phyloP scores from a whole-genome alignment of 2,888 invertebrate genomes.

The Lottia gigantea region DNA sequence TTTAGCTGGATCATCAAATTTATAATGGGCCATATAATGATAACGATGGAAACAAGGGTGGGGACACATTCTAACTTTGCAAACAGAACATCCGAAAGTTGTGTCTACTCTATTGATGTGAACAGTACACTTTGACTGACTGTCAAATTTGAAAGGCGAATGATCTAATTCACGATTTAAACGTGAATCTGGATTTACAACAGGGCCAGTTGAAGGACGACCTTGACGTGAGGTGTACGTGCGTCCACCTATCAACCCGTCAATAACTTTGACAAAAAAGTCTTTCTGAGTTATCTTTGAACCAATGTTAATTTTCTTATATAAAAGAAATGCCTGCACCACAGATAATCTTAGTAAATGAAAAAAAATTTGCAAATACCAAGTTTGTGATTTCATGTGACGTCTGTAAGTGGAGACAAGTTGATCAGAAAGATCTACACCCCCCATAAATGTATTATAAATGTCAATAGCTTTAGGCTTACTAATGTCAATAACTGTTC shows the following conservation, averaged over 20 bases:
- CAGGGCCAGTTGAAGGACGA: not conserved
- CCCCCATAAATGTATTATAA: conserved; percentile 4
- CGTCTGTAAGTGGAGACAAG: not conserved
- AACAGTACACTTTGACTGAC: not conserved
- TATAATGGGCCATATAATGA: not conserved
- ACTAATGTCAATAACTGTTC: not conserved
- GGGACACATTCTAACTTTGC: not conserved
- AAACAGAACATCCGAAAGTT: not conserved
- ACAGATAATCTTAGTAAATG: not conserved
- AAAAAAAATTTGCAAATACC: not conserved
- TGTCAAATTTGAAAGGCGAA: not conserved
- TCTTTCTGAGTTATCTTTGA: not conserved
- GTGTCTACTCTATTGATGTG: not conserved
- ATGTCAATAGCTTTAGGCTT: not conserved
- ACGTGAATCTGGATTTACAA: not conserved
- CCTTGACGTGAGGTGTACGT: not conserved
- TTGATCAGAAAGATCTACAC: conserved; percentile 9
- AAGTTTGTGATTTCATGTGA: not conserved
- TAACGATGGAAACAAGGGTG: no score
- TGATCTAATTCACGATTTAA: not conserved
- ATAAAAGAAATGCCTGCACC: conserved; percentile 3
- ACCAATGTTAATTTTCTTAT: not conserved
- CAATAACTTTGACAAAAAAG: not conserved
- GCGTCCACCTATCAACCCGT: not conserved
- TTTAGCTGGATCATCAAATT: not conserved